Percentiles rank a stretch among this genome's conserved stretches.
Conservation (phyloP, 1,140 invertebrate species). For the Drosophila hydei region DNA sequence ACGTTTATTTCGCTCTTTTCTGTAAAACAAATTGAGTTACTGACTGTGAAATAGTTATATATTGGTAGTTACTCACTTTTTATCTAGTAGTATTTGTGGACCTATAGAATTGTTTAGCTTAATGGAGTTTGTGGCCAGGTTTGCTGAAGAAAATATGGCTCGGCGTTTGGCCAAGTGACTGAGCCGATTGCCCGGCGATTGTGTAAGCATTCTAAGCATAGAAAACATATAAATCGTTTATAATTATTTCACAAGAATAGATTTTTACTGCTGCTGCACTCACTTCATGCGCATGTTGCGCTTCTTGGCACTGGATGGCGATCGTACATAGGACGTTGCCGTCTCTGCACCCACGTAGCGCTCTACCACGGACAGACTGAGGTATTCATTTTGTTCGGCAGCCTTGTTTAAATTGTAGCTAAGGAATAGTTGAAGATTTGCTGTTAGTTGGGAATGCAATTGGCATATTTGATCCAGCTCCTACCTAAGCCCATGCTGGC, state of each 20-base stretch:
- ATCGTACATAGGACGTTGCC: constrained; percentile 86
- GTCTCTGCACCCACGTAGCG: constrained; percentile 87
- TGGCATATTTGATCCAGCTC: neutral
- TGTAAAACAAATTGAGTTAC: constrained; percentile 14
- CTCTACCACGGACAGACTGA: constrained; percentile 86
- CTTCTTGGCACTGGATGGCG: constrained; percentile 85
- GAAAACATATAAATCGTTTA: neutral
- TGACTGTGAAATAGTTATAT: neutral
- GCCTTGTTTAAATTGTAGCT: constrained; percentile 86
- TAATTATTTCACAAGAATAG: neutral
- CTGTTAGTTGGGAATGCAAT: neutral
- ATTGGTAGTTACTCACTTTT: constrained; percentile 58
- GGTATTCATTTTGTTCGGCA: constrained; percentile 87
- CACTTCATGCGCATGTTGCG: constrained; percentile 84
- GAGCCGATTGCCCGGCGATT: constrained; percentile 87
- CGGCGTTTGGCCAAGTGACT: constrained; percentile 87
- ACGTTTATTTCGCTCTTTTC: constrained; percentile 71
- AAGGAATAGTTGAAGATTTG: neutral
- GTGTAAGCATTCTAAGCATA: constrained; percentile 84
- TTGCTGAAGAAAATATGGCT: constrained; percentile 86
- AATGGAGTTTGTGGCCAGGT: constrained; percentile 72
- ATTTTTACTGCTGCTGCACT: constrained; percentile 4
- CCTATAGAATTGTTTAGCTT: constrained; percentile 75
- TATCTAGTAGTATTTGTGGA: constrained; percentile 78
- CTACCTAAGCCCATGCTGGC: constrained; percentile 86